These are phyloP conservation scores for Chaenocephalus aceratus DNA, from an alignment of 2,113 vertebrate genomes.

Conservation along the genomic window DNA sequence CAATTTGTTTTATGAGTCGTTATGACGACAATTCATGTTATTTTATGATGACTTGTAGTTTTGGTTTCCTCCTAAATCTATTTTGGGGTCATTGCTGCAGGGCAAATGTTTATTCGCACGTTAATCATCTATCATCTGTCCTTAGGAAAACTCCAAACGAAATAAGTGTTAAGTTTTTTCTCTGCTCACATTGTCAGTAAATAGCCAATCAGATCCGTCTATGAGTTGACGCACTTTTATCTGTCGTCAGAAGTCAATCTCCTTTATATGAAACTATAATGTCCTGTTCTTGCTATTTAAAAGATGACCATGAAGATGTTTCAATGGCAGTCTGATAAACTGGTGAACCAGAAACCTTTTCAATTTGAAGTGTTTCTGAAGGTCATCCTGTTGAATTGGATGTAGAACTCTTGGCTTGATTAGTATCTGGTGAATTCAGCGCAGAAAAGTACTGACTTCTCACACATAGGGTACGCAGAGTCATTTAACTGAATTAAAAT, in stretches of 20 bases:
- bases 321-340: background rate
- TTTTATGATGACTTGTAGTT: too few species aligned
- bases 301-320: background rate
- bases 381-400: background rate
- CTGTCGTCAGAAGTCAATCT: background rate
- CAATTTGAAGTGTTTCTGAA: background rate
- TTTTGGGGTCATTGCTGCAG: background rate
- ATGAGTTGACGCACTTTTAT: background rate
- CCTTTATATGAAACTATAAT: background rate
- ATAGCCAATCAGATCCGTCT: background rate
- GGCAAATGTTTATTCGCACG: background rate
- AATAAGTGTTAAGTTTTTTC: background rate
- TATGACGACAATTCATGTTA: background rate
- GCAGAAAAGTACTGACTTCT: background rate
- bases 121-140: background rate
- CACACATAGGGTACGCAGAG: background rate
- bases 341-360: background rate
- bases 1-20: background rate
- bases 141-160: background rate
- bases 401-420: background rate
- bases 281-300: background rate
- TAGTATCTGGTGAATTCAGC: background rate
- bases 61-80: background rate
- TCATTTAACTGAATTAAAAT: slow-evolving; percentile 2
- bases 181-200: background rate